phyloP scores from a whole-genome alignment of 2,888 invertebrate species.

The Spodoptera picta region DNA sequence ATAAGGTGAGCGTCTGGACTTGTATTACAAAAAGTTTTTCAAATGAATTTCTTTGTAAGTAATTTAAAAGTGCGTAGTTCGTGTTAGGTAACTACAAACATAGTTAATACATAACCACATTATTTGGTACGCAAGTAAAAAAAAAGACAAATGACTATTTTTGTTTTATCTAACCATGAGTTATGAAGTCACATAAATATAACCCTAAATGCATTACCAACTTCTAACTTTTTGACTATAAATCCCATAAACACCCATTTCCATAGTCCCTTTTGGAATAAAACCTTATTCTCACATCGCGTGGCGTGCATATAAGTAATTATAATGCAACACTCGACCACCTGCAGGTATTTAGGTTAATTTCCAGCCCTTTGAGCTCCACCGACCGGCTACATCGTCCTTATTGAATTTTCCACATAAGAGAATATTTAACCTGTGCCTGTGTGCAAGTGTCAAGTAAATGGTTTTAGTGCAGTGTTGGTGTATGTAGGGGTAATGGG shows the following conservation, averaged over 20 bases:
- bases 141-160: too few species aligned
- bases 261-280: constrained; percentile 29
- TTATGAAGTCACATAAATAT: too few species aligned
- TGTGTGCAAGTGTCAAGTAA: constrained; percentile 12
- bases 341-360: constrained; percentile 73
- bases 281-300: constrained; percentile 18
- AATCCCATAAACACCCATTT: neutral
- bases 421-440: constrained; percentile 31
- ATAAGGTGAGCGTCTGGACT: too few species aligned
- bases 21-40: too few species aligned
- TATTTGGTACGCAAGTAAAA: too few species aligned
- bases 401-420: constrained; percentile 65
- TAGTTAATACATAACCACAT: too few species aligned
- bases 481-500: constrained; percentile 2
- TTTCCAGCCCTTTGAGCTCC: constrained; percentile 69
- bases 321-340: constrained; percentile 65
- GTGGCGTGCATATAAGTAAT: constrained; percentile 67
- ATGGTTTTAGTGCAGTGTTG: constrained; percentile 15
- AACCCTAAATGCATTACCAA: too few species aligned
- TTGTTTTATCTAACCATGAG: too few species aligned
- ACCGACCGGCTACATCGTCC: constrained; percentile 56
- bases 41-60: too few species aligned
- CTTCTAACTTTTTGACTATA: too few species aligned
- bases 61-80: too few species aligned
- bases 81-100: too few species aligned